Conservation (phyloP, 1,140 invertebrate species). For the Lepidurus couesii region DNA sequence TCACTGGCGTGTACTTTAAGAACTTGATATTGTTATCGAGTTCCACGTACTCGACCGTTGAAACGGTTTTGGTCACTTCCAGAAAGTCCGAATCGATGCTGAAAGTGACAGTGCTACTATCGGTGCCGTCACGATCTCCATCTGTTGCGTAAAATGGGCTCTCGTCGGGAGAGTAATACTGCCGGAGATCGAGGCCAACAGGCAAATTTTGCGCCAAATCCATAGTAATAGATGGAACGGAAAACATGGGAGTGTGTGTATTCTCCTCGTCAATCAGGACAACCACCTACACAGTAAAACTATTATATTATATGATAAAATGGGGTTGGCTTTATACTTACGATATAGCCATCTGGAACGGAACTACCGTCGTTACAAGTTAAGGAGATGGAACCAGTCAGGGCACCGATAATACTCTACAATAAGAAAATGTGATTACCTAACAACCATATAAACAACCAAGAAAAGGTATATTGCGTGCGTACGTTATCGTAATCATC, state of each 20-base stretch:
- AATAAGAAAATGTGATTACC: neutral
- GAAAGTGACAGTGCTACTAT: neutral
- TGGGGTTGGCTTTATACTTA: neutral
- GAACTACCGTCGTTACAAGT: neutral
- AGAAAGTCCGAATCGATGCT: neutral
- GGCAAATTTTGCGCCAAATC: constrained; percentile 17
- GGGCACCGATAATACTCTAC: neutral
- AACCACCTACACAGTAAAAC: neutral
- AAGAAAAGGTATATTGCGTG: neutral
- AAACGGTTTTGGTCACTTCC: neutral
- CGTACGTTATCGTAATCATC: neutral
- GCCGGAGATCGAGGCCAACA: constrained; percentile 3
- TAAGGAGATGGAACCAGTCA: neutral
- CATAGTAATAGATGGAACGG: neutral
- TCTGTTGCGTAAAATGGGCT: neutral
- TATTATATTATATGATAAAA: neutral
- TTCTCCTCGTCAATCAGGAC: neutral
- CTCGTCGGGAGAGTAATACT: neutral
- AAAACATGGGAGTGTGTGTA: neutral
- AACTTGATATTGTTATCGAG: neutral
- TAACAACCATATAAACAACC: neutral
- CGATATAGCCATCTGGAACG: neutral
- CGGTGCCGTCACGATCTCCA: neutral
- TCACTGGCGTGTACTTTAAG: neutral
- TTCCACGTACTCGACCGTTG: neutral